A percentile compares a stretch with the other conserved stretches of the same genome.
phyloP scores from a whole-genome alignment of 2,113 vertebrate genomes.

The Sula dactylatra region DNA sequence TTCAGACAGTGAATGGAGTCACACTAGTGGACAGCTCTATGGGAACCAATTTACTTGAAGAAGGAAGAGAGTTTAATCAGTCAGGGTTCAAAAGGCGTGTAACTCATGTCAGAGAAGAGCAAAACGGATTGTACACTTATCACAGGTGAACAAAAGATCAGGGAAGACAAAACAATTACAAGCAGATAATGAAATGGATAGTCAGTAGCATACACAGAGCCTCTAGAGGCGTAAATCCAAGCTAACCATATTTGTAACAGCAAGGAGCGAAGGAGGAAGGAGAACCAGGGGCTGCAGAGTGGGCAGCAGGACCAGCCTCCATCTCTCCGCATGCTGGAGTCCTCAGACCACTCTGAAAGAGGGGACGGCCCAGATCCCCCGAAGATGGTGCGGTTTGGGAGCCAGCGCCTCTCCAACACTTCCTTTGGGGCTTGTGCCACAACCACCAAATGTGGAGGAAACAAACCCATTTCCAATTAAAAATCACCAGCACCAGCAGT shows the following conservation, averaged over 20 bases:
- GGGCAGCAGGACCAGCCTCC: neutral
- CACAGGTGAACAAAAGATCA: slow-evolving; percentile 48
- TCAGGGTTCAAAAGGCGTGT: slow-evolving; percentile 25
- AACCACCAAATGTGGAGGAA: neutral
- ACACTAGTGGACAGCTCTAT: neutral
- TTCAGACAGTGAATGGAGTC: neutral
- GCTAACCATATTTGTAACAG: neutral
- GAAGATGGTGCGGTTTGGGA: neutral
- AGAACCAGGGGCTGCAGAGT: neutral
- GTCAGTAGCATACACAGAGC: neutral
- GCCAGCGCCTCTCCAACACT: neutral
- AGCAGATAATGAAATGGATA: slow-evolving; percentile 20
- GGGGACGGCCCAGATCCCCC: neutral
- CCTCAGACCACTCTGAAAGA: neutral
- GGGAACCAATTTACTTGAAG: slow-evolving; percentile 29
- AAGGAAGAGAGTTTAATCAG: slow-evolving; percentile 39
- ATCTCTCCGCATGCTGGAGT: neutral
- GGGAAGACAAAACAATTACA: slow-evolving; percentile 49
- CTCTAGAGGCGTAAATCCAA: neutral
- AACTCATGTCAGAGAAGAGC: slow-evolving; percentile 34
- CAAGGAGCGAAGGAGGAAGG: neutral
- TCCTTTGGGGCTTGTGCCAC: neutral
- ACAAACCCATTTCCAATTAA: neutral
- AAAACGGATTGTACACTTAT: slow-evolving; percentile 19
- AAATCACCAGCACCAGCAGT: neutral